Base-by-base conservation (phyloP, 1,140 invertebrate genomes). In the Cyclina sinensis region DNA sequence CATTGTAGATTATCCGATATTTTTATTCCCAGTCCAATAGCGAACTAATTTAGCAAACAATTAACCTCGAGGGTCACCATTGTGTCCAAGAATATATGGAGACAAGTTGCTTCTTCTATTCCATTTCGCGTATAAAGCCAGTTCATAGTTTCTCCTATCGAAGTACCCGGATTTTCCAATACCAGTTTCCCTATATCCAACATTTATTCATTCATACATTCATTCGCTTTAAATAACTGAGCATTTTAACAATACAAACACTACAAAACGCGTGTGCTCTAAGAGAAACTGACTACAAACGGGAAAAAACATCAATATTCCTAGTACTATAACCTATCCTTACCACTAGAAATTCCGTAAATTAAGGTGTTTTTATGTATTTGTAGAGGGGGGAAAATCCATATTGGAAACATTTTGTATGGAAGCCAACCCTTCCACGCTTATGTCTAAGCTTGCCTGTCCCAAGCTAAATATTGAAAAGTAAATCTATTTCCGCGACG, bases 1-100 rank as follows among this genome's bases (percentile, higher is more conserved):
- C 95, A 95, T 95, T 83, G 59, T 88, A 65, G 57, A 73, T 57
- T 76, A 82, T 82, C 68, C 62, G 48, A 57, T 88, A 82, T 70
- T 43, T 74, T 39, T 68, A 76, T 76, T 76, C 73, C 73, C 43
- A 30, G 74, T 27, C 43, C 74, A 27, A 78, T 78, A 78, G 30
- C 27, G 74, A 78, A 78, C 74, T 51, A 78, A 78, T 78, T 78
- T 54, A 21, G 46, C 7, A 37, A 78, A 51, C 74, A 78, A 78
- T 78, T 54, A 78, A 78, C 46, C 46, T 27, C 43, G 24, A 35
- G 48, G 43, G 46, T 30, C 54, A 35, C 24, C 74, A 78, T 78
- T 78, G 27, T 78, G 74, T 78, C 74, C 74, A 35, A 51, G 48
- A 51, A 35, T 5, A 16, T 27, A 30, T 54, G 43, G 48, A 12